These are phyloP conservation scores for Saccopteryx leptura DNA, from an alignment of 2,113 vertebrate genomes.

Conservation along the genomic window DNA sequence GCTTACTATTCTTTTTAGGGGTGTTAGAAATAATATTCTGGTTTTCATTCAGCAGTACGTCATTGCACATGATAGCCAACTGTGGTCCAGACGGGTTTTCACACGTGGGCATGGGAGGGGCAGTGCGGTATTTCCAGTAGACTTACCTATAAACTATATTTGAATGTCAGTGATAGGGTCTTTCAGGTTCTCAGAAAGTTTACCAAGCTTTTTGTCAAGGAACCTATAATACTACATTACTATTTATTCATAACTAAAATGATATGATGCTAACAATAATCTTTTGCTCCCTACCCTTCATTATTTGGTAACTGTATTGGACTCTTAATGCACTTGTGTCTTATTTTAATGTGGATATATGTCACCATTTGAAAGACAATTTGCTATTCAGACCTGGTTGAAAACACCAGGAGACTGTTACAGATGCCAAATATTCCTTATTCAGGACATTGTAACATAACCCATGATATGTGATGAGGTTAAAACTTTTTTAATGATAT, in stretches of 20 bases:
- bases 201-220: slow-evolving; percentile 44
- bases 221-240: slow-evolving; percentile 28
- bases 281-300: neutral
- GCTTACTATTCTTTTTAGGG: slow-evolving; percentile 36
- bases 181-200: neutral
- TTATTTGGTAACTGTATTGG: neutral
- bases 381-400: slow-evolving; percentile 61
- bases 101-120: neutral
- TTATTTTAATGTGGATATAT: slow-evolving; percentile 55
- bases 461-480: slow-evolving; percentile 34
- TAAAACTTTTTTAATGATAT: slow-evolving; percentile 33
- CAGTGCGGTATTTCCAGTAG: neutral
- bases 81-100: neutral
- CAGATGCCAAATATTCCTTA: slow-evolving; percentile 75
- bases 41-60: neutral
- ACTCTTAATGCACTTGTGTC: slow-evolving; percentile 51
- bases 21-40: neutral
- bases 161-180: slow-evolving; percentile 22
- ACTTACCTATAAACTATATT: neutral
- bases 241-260: slow-evolving; percentile 59
- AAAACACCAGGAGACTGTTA: slow-evolving; percentile 63
- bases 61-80: neutral
- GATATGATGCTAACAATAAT: neutral
- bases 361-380: slow-evolving; percentile 47
- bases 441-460: slow-evolving; percentile 64